Evolutionary conservation across 1,140 invertebrate species (phyloP).

Genomic region (Charaxes varanes): DNA sequence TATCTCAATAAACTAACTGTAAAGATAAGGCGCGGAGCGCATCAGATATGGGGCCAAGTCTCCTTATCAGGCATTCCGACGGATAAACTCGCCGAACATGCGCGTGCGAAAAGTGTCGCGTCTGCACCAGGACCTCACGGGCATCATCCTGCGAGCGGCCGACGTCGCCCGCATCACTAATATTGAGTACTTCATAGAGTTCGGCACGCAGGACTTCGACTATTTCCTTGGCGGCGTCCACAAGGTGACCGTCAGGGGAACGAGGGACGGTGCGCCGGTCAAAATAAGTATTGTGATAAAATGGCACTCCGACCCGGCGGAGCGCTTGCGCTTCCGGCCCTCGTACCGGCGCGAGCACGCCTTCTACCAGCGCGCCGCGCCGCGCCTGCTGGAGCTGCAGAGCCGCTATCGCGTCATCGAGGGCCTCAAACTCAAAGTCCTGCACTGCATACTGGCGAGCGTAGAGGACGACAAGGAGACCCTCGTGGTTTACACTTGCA

Average conservation of each 20-base stretch:
- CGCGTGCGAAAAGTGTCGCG: slow-evolving; percentile 40
- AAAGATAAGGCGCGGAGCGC: no score
- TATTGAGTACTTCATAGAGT: slow-evolving; percentile 30
- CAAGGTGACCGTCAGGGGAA: slow-evolving; percentile 36
- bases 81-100: slow-evolving; percentile 28
- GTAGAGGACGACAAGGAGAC: slow-evolving; percentile 38
- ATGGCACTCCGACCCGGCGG: slow-evolving; percentile 34
- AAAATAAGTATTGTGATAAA: slow-evolving; percentile 37
- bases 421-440: slow-evolving; percentile 52
- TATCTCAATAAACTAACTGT: no score
- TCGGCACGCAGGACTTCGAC: slow-evolving; percentile 38
- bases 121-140: slow-evolving; percentile 34
- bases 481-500: slow-evolving; percentile 23
- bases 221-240: slow-evolving; percentile 33
- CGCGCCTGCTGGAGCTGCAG: slow-evolving; percentile 42
- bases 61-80: slow-evolving; percentile 14
- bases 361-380: slow-evolving; percentile 29
- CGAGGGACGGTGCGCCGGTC: slow-evolving; percentile 30
- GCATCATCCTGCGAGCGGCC: slow-evolving; percentile 39
- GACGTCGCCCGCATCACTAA: slow-evolving; percentile 30
- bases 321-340: slow-evolving; percentile 32
- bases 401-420: slow-evolving; percentile 32
- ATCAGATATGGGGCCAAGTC: no score
- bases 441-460: slow-evolving; percentile 34
- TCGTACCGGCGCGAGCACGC: slow-evolving; percentile 38